These are phyloP conservation scores for Lamprotornis superbus DNA, from an alignment of 2,113 vertebrate species.

Conservation along the genomic window DNA sequence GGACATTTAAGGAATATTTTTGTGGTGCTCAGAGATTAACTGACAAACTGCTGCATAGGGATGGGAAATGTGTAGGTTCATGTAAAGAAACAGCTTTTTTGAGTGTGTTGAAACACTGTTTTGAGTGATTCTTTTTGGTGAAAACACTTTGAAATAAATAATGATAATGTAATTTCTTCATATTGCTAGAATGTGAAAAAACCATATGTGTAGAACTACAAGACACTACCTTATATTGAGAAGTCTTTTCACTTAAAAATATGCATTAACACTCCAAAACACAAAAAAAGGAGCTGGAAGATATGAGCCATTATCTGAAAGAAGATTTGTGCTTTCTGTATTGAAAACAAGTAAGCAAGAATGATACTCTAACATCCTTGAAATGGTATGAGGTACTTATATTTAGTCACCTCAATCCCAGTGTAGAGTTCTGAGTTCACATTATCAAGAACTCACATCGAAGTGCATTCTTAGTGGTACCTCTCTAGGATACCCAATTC, in stretches of 20 bases:
- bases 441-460: not conserved
- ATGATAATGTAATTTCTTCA: not conserved
- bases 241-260: not conserved
- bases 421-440: not conserved
- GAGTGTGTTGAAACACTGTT: not conserved
- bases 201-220: fast-evolving
- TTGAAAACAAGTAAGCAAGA: not conserved
- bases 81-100: not conserved
- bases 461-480: not conserved
- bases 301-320: not conserved
- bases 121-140: not conserved
- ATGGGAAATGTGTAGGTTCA: not conserved
- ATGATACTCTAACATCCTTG: not conserved
- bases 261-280: not conserved
- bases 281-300: not conserved
- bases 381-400: not conserved
- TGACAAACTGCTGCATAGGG: not conserved
- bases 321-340: not conserved
- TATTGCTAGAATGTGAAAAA: not conserved
- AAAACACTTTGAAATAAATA: not conserved
- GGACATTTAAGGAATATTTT: not conserved
- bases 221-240: not conserved
- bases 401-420: not conserved
- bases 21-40: not conserved
- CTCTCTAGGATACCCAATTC: not conserved